Evolutionary conservation across 2,797 vertebrate species (phyloP).

Genomic region (Phaenicophaeus curvirostris): DNA sequence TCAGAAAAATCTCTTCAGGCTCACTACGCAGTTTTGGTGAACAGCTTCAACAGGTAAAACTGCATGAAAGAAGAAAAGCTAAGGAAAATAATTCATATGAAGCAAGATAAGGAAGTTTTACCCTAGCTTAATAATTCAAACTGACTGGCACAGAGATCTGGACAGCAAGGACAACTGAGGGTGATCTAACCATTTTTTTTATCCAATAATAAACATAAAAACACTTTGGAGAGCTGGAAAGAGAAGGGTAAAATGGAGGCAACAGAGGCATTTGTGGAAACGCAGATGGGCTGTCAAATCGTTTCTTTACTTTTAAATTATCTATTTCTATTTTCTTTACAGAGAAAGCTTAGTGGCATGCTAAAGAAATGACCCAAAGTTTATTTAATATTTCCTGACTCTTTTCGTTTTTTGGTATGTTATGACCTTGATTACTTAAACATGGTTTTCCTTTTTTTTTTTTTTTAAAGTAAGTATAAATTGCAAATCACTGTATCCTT

Average conservation of each 20-base stretch:
- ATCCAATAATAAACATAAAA: neutral
- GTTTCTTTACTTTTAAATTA: neutral
- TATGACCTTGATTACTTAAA: constrained; percentile 20
- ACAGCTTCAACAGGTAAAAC: neutral
- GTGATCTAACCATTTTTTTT: neutral
- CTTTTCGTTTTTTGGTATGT: neutral
- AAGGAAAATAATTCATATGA: neutral
- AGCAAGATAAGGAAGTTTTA: neutral
- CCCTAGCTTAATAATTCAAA: rapidly evolving
- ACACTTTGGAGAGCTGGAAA: neutral
- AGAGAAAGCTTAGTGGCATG: neutral
- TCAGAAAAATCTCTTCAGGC: neutral
- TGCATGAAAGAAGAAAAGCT: neutral
- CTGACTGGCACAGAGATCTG: neutral
- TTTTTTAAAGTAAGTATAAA: constrained; percentile 8
- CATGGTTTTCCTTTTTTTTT: constrained; percentile 31
- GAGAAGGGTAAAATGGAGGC: neutral
- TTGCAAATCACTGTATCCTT: constrained; percentile 24
- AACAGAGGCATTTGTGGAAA: neutral
- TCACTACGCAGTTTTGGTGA: neutral
- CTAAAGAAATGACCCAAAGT: neutral
- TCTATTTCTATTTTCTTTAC: neutral
- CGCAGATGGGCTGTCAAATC: neutral
- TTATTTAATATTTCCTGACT: neutral
- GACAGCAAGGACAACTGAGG: neutral